Evolutionary conservation across 2,113 vertebrate species (phyloP), one percentile per base, ranked within the genome.

Genomic region (Pipa parva): DNA sequence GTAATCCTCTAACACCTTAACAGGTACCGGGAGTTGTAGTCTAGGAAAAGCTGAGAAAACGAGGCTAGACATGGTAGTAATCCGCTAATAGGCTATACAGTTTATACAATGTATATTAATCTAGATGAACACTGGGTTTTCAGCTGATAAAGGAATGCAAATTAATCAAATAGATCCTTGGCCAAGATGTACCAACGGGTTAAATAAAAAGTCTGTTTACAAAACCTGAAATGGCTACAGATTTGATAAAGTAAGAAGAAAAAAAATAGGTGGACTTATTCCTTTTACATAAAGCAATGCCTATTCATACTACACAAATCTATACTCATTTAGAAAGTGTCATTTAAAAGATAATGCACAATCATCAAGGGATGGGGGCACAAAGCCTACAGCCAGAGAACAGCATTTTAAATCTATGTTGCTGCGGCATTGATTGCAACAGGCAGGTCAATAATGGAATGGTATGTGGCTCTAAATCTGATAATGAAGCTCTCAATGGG

Each of bases 381-480:
- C 27, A 45, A 0, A 0, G 73, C 27, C 74, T 76, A 67, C 68
- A 72, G 75, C 78, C 76, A 76, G 76, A 73, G 67, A 84, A 79
- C 84, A 73, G 79, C 81, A 89, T 89, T 86, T 80, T 81, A 71
- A 79, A 77, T 76, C 77, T 80, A 78, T 75, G 83, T 80, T 74
- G 81, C 77, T 82, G 79, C 63, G 52, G 66, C 83, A 91, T 89
- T 81, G 92, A 93, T 93, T 85, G 79, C 79, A 83, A 71, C 66
- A 69, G 76, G 83, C 79, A 74, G 73, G 91, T 93, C 87, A 82
- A 91, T 93, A 85, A 78, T 51, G 56, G 78, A 86, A 83, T 85
- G 78, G 80, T 83, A 79, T 86, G 85, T 79, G 80, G 81, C 79
- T 87, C 81, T 86, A 80, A 85, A 89, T 87, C 85, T 87, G 85